Conservation (phyloP, 1,140 invertebrate species). For the Onthophagus taurus region DNA sequence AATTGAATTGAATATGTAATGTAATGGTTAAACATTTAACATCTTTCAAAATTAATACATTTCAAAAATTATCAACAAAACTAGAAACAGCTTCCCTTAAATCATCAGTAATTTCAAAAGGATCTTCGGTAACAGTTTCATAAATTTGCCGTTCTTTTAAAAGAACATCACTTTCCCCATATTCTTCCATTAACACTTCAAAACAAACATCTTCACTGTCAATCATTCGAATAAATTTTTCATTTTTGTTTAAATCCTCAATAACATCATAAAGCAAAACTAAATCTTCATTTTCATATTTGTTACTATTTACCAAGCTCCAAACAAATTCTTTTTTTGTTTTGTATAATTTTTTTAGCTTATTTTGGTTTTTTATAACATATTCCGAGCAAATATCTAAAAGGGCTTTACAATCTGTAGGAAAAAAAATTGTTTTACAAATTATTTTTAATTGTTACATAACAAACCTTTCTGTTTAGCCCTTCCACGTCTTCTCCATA, state of each 20-base stretch:
- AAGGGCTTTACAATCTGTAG: constrained; percentile 16
- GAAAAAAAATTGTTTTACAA: background rate
- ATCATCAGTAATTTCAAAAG: constrained; percentile 17
- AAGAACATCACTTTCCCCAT: constrained; percentile 25
- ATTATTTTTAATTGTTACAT: constrained; percentile 2
- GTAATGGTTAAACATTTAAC: no score
- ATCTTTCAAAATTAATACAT: no score
- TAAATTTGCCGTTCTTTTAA: constrained; percentile 22
- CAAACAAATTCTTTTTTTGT: constrained; percentile 24
- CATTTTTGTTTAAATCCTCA: constrained; percentile 30
- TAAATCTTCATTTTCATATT: constrained; percentile 12
- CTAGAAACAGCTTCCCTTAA: constrained; percentile 14
- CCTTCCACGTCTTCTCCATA: constrained; percentile 10
- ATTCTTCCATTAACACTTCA: constrained; percentile 23
- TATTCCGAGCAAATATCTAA: constrained; percentile 25
- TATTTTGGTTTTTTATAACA: constrained; percentile 21
- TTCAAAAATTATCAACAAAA: constrained; percentile 9
- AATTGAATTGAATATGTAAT: no score
- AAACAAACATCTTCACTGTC: constrained; percentile 24
- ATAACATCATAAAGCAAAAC: constrained; percentile 23
- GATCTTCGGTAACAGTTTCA: constrained; percentile 21
- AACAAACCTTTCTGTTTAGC: constrained; percentile 6
- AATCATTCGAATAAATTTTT: constrained; percentile 26
- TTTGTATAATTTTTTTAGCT: constrained; percentile 20
- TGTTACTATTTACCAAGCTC: constrained; percentile 23